phyloP scores from a whole-genome alignment of 2,797 vertebrate genomes.

The Xenops minutus region DNA sequence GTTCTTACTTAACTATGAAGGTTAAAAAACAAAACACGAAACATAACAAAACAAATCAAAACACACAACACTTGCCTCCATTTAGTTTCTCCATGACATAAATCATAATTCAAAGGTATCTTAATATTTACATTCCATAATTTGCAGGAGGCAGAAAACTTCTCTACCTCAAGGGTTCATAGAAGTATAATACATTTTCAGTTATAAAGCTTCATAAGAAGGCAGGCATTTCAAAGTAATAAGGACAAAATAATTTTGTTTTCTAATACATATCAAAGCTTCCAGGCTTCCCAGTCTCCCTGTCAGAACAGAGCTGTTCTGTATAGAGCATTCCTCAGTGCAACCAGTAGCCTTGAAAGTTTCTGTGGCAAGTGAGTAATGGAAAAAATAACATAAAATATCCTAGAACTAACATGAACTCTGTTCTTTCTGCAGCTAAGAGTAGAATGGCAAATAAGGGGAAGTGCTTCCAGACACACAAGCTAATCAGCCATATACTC shows the following conservation, averaged over 20 bases:
- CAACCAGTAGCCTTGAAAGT: neutral
- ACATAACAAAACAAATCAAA: fast-evolving
- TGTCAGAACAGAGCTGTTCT: neutral
- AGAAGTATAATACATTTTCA: neutral
- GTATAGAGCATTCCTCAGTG: neutral
- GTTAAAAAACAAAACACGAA: fast-evolving
- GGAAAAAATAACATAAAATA: neutral
- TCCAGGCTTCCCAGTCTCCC: neutral
- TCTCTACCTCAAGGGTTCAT: neutral
- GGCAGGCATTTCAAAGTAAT: neutral
- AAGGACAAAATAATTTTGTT: neutral
- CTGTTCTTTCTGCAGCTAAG: neutral
- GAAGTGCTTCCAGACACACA: neutral
- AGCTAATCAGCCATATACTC: conserved; percentile 42
- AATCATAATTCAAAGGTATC: neutral
- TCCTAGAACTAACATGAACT: neutral
- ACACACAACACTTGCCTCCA: fast-evolving
- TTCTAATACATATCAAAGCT: neutral
- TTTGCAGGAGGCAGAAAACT: neutral
- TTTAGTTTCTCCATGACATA: neutral
- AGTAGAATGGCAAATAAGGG: conserved; percentile 33
- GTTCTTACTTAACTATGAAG: neutral
- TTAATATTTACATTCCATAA: neutral
- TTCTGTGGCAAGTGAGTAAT: neutral
- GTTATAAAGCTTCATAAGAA: neutral